Evolutionary conservation across 2,888 invertebrate genomes (phyloP), one percentile per base, ranked within the genome.

Genomic region (Gerris lacustris): DNA sequence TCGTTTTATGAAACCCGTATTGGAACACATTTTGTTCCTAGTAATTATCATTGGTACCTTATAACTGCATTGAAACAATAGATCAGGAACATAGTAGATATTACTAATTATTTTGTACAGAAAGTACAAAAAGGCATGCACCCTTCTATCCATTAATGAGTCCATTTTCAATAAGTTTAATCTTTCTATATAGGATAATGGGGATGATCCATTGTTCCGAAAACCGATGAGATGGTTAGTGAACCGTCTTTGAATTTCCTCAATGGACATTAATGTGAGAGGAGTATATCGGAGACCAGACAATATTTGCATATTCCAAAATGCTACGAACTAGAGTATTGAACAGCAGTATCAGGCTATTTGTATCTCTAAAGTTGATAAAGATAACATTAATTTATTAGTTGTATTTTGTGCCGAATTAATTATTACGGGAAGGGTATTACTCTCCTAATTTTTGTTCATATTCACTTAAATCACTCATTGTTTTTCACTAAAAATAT

Each of bases 301-400:
- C 55, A 11, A 55, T 15, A 11, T 9, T 11, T 9, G 11, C 9
- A 15, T 55, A 55, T 55, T 55, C 55, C 55, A 55, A 55, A 9
- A 55, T 15, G 55, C 55, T 55, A 9, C 55, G 9, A 9, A 55
- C 55, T 55, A 55, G 55, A 11, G 55, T 11, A 15, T 55, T 55
- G 55, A 55, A 55, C 55, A 55, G 15, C 11, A 15, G 9, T 9
- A 55, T 55, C 15, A 11, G 9, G 9, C 9, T 9, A 15, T 55
- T 55, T 55, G 11, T 55, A 15, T 55, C 55, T 11, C 11, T 55
- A 55, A 55, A 55, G 11, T 55, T 84, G n/a, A n/a, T n/a, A n/a
- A n/a, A n/a, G n/a, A n/a, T n/a, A n/a, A n/a, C n/a, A n/a, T n/a
- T n/a, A n/a, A n/a, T n/a, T n/a, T n/a, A n/a, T n/a, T n/a, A n/a